Conservation (phyloP, 2,113 vertebrate species). For the Formicarius rufipectus region DNA sequence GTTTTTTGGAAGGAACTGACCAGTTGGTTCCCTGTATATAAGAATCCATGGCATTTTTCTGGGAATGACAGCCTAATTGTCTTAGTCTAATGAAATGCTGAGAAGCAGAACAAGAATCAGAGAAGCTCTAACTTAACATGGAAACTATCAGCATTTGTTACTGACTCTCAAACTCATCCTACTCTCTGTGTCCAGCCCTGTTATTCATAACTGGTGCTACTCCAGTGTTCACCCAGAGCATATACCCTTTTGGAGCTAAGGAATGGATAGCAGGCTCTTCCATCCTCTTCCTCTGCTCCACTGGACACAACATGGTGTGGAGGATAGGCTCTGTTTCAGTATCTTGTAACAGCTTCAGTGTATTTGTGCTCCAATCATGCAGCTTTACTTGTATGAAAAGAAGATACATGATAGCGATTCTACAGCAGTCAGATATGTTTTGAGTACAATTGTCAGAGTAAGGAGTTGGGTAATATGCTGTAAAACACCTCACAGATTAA, state of each 20-base stretch:
- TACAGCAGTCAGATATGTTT: not conserved
- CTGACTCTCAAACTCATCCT: not conserved
- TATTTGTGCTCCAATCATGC: not conserved
- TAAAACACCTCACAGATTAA: not conserved
- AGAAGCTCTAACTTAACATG: not conserved
- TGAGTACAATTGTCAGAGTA: not conserved
- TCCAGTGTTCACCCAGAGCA: not conserved
- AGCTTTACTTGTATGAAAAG: not conserved
- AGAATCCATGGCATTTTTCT: not conserved
- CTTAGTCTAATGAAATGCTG: not conserved
- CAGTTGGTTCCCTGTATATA: not conserved
- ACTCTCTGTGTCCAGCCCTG: not conserved
- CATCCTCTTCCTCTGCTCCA: not conserved
- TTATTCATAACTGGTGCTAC: not conserved
- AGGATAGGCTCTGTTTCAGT: not conserved
- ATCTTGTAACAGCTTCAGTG: not conserved
- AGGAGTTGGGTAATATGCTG: not conserved
- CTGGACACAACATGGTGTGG: not conserved
- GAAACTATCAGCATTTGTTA: not conserved
- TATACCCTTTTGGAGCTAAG: not conserved
- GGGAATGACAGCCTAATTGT: not conserved
- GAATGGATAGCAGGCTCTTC: not conserved
- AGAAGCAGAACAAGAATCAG: not conserved
- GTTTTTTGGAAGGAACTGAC: not conserved
- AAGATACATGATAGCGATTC: not conserved